phyloP scores from a whole-genome alignment of 2,113 vertebrate species.

The Mustela nigripes region DNA sequence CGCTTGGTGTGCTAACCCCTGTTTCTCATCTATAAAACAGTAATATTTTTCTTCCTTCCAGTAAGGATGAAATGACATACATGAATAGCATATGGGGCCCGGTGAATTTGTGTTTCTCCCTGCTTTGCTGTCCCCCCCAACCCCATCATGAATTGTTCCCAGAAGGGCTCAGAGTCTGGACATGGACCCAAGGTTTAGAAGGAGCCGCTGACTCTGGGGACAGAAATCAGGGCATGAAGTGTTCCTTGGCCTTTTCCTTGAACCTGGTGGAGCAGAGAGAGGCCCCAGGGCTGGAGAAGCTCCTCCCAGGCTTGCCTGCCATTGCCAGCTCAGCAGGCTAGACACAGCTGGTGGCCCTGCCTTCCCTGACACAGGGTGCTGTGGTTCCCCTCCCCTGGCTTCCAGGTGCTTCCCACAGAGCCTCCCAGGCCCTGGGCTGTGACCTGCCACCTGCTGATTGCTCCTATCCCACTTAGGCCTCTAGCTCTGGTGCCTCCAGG shows the following conservation, averaged over 20 bases:
- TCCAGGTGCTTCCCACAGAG: not conserved
- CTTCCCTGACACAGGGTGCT: not conserved
- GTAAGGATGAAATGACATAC: not conserved
- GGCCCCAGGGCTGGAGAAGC: too few species aligned
- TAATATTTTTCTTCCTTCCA: not conserved
- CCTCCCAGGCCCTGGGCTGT: not conserved
- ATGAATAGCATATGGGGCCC: not conserved
- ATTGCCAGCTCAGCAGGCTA: too few species aligned
- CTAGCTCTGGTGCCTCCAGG: not conserved
- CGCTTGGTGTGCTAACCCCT: not conserved
- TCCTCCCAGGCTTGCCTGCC: not conserved
- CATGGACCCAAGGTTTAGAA: not conserved
- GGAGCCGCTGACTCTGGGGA: not conserved
- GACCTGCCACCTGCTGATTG: not conserved
- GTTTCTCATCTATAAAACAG: not conserved
- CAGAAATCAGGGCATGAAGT: not conserved
- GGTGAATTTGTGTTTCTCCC: not conserved
- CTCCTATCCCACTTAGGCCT: not conserved
- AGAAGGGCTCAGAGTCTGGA: not conserved
- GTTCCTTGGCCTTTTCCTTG: not conserved
- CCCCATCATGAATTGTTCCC: not conserved
- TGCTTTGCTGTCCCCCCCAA: not conserved
- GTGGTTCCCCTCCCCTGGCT: not conserved
- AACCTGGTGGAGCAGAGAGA: not conserved
- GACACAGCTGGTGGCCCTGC: accelerated